Conservation (phyloP, 2,113 vertebrate species). For the Conger conger region DNA sequence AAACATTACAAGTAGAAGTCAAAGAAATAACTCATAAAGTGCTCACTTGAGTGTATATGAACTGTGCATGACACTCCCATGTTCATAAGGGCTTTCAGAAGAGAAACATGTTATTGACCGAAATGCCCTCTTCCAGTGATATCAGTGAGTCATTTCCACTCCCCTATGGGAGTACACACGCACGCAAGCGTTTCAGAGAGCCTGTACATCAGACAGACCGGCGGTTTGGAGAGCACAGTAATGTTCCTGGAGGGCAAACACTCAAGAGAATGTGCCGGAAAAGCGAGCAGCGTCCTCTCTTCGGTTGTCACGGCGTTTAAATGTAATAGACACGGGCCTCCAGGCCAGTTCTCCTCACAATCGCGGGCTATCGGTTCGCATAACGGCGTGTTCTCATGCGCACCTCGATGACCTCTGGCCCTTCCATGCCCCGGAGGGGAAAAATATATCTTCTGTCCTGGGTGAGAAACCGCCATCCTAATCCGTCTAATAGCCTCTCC, state of each 20-base stretch:
- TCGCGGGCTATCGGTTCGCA: conserved; percentile 51
- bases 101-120: too few relatives aligned
- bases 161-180: neutral
- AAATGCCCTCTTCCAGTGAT: too few relatives aligned
- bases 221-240: neutral
- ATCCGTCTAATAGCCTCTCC: neutral
- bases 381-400: conserved; percentile 55
- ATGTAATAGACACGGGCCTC: conserved; percentile 29
- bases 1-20: too few relatives aligned
- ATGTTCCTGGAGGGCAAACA: conserved; percentile 5
- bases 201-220: neutral
- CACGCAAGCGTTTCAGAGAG: neutral
- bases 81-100: too few relatives aligned
- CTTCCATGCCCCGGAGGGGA: conserved; percentile 51
- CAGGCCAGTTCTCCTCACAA: conserved; percentile 3
- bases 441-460: conserved; percentile 34
- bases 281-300: conserved; percentile 40
- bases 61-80: too few relatives aligned
- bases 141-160: neutral
- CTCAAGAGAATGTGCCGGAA: neutral
- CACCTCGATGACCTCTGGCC: conserved; percentile 49
- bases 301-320: conserved; percentile 36
- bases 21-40: too few relatives aligned
- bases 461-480: too few relatives aligned
- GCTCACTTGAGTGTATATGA: too few relatives aligned